Percentiles rank a stretch among this genome's conserved stretches.
Conservation (phyloP, 2,888 invertebrate species). For the Yponomeuta sedellus region DNA sequence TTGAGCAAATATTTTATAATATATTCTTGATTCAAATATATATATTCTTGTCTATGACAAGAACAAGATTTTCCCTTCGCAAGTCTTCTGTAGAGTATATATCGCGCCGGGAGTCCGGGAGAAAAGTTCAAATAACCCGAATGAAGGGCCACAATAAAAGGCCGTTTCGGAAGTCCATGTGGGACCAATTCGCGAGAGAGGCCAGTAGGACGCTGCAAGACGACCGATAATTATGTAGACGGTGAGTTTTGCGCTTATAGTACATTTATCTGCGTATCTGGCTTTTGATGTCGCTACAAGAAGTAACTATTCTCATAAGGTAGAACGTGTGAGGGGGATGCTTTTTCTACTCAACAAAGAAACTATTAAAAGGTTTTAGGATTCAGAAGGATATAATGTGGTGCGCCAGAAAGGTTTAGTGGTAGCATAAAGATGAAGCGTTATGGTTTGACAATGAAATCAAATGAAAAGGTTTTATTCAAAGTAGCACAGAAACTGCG, state of each 20-base stretch:
- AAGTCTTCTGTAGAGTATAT: not conserved
- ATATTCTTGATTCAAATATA: no score
- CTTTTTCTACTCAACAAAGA: no score
- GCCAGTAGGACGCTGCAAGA: constrained; percentile 42
- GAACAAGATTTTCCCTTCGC: not conserved
- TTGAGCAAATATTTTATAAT: no score
- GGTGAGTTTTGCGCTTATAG: not conserved
- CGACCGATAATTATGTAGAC: not conserved
- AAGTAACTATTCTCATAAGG: not conserved
- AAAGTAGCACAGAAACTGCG: no score
- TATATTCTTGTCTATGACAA: no score
- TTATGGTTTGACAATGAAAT: no score
- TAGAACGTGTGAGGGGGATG: no score
- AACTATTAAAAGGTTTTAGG: no score
- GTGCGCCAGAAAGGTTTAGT: no score
- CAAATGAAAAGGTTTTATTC: no score
- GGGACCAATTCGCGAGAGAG: constrained; percentile 61
- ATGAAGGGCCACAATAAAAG: constrained; percentile 61
- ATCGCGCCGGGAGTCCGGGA: constrained; percentile 17
- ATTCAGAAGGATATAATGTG: no score
- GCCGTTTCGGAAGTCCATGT: constrained; percentile 57
- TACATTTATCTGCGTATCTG: not conserved
- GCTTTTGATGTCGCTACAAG: not conserved
- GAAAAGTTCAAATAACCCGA: constrained; percentile 63
- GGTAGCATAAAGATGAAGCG: no score